phyloP scores from a whole-genome alignment of 2,797 vertebrate genomes.

The Chelon labrosus region DNA sequence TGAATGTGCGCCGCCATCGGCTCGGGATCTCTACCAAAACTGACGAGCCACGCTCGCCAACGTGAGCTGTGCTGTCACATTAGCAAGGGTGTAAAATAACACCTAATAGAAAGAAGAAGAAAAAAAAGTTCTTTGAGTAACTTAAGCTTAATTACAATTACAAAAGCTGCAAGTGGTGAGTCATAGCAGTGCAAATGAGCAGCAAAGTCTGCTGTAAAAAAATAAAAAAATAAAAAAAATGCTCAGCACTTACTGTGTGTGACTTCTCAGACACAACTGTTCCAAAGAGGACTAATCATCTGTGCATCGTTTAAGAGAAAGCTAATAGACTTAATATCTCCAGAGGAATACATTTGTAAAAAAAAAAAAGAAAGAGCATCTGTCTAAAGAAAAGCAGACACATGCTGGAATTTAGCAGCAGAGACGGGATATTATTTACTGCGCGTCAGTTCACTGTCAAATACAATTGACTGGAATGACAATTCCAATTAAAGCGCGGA shows the following conservation, averaged over 20 bases:
- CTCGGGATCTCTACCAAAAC: conserved; percentile 15
- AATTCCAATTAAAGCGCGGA: conserved; percentile 19
- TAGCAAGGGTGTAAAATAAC: not conserved
- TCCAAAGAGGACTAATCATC: conserved; percentile 43
- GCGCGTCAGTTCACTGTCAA: conserved; percentile 15
- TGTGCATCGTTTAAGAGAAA: conserved; percentile 25
- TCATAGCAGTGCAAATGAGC: conserved; percentile 13
- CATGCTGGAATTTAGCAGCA: conserved; percentile 1
- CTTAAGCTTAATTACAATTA: conserved; percentile 1
- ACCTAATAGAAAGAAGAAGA: not conserved
- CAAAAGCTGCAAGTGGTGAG: not conserved
- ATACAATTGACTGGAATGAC: conserved; percentile 7
- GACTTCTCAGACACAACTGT: conserved; percentile 39
- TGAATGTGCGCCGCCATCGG: conserved; percentile 46
- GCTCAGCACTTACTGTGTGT: conserved; percentile 8
- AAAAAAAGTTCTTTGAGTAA: not conserved
- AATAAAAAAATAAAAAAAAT: not conserved
- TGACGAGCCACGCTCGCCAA: not conserved
- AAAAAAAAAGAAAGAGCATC: conserved; percentile 31
- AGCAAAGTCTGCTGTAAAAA: conserved; percentile 27
- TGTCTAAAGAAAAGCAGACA: conserved; percentile 37
- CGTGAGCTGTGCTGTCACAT: conserved; percentile 4
- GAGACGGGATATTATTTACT: not conserved
- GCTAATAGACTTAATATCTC: conserved; percentile 40
- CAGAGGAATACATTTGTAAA: conserved; percentile 6